Evolutionary conservation across 2,113 vertebrate species (phyloP).

Genomic region (Pipra filicauda): DNA sequence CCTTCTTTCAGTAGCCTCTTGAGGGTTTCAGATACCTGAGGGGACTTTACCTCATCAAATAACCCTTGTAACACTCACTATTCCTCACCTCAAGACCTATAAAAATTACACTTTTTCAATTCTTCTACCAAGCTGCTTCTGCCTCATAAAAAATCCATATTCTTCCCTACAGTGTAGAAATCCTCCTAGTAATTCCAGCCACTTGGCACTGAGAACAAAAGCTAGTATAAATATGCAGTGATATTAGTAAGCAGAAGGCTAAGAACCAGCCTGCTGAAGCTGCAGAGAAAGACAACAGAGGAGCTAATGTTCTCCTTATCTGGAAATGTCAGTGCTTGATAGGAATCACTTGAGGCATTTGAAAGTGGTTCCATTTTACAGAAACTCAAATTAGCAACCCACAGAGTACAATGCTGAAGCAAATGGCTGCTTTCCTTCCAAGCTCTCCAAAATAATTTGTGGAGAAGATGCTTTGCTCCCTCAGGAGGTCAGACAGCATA

Average conservation of each 20-base stretch:
- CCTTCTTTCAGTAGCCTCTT: neutral
- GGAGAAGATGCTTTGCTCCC: slow-evolving; percentile 68
- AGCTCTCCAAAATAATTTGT: slow-evolving; percentile 31
- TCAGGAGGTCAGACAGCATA: slow-evolving; percentile 64
- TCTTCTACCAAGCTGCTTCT: neutral
- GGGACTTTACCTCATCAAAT: neutral
- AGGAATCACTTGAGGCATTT: slow-evolving; percentile 4
- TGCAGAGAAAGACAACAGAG: neutral
- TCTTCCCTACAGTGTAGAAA: neutral
- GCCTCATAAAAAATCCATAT: accelerated
- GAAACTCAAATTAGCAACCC: slow-evolving; percentile 45
- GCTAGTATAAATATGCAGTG: neutral
- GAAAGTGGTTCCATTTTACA: slow-evolving; percentile 63
- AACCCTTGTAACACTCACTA: accelerated
- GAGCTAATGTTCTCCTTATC: slow-evolving; percentile 9
- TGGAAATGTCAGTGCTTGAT: slow-evolving; percentile 6
- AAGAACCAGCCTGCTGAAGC: neutral
- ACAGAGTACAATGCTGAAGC: neutral
- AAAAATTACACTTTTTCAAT: neutral
- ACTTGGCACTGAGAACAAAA: slow-evolving; percentile 23
- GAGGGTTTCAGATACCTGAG: neutral
- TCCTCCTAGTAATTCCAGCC: neutral
- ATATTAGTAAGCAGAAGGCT: neutral
- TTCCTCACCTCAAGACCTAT: neutral
- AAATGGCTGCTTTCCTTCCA: slow-evolving; percentile 57